phyloP scores from a whole-genome alignment of 2,797 vertebrate genomes.

The Hydrophis major region DNA sequence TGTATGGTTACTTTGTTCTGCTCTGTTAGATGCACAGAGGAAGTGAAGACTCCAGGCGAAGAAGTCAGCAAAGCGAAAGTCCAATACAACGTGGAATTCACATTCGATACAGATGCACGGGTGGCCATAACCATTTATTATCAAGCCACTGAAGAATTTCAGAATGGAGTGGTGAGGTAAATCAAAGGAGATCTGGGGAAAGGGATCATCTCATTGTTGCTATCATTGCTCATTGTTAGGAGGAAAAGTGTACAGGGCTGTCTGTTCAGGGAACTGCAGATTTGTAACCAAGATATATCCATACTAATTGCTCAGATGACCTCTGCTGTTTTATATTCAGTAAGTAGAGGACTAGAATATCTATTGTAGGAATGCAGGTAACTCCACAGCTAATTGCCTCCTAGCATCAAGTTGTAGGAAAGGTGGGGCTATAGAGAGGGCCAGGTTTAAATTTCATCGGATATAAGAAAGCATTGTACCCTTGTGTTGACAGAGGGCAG shows the following conservation, averaged over 20 bases:
- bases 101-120: constrained; percentile 90
- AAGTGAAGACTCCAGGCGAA: constrained; percentile 84
- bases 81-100: constrained; percentile 96
- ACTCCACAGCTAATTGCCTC: neutral
- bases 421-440: neutral
- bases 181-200: constrained; percentile 65
- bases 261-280: neutral
- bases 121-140: constrained; percentile 99
- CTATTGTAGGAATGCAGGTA: neutral
- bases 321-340: neutral
- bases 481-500: neutral
- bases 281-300: neutral
- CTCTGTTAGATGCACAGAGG: constrained; percentile 84
- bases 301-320: neutral
- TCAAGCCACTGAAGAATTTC: constrained; percentile 94
- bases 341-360: neutral
- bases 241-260: neutral
- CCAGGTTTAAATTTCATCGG: neutral
- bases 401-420: neutral
- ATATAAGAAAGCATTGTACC: neutral
- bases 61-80: constrained; percentile 79
- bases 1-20: neutral
- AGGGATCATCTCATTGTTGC: neutral
- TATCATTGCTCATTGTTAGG: neutral
- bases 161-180: constrained; percentile 92